phyloP scores from a whole-genome alignment of 2,113 vertebrate genomes.

The Cynopterus brachyotis region DNA sequence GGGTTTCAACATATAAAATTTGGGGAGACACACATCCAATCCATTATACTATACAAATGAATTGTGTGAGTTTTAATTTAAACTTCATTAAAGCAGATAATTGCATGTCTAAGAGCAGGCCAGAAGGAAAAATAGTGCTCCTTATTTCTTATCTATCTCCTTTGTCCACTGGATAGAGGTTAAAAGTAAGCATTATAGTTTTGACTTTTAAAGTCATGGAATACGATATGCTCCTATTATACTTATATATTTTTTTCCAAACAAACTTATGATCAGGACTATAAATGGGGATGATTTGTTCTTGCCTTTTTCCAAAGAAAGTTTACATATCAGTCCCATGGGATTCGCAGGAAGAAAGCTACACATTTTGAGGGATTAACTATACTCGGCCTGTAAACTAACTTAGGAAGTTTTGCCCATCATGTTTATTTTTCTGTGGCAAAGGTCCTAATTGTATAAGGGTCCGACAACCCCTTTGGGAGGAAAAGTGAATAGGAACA shows the following conservation, averaged over 20 bases:
- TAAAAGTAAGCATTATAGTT: not conserved
- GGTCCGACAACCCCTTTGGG: not conserved
- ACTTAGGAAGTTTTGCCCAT: not conserved
- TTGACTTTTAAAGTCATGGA: not conserved
- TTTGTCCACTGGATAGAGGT: not conserved
- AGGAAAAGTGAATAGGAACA: not conserved
- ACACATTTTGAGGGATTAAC: not conserved
- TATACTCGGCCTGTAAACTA: not conserved
- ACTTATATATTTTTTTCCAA: not conserved
- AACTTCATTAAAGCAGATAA: not conserved
- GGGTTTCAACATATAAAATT: not conserved
- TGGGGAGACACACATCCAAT: not conserved
- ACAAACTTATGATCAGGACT: not conserved
- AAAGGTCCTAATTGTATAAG: not conserved
- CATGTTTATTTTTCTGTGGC: not conserved
- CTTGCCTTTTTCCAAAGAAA: conserved; percentile 5
- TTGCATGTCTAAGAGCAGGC: not conserved
- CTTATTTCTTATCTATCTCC: not conserved
- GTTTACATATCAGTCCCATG: not conserved
- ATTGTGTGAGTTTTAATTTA: conserved; percentile 7
- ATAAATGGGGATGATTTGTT: not conserved
- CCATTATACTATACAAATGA: not conserved
- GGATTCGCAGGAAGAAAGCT: not conserved
- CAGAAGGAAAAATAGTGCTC: not conserved
- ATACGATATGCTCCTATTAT: not conserved